Evolutionary conservation across 2,888 invertebrate genomes (phyloP).

Genomic region (Malthinus flaveolus): DNA sequence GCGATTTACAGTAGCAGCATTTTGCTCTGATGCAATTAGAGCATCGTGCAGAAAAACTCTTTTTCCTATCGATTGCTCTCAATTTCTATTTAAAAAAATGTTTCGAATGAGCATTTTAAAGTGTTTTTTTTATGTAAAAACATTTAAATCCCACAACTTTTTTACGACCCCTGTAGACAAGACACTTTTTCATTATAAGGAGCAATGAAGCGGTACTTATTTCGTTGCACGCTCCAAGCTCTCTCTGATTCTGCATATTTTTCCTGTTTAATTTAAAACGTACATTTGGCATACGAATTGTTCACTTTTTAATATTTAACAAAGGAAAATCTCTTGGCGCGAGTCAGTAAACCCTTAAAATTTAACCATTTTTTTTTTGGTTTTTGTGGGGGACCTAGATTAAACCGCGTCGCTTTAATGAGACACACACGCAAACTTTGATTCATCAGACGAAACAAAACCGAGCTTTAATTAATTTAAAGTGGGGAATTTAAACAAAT

Average conservation of each 20-base stretch:
- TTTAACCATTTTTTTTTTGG: neutral
- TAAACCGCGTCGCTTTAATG: neutral
- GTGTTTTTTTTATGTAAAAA: too few relatives aligned
- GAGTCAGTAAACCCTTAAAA: neutral
- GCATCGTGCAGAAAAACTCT: neutral
- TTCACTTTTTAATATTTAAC: too few relatives aligned
- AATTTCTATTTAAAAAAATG: neutral
- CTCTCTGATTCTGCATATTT: conserved; percentile 1
- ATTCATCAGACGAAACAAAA: neutral
- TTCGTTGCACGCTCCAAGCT: neutral
- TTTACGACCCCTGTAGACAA: too few relatives aligned
- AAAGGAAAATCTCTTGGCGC: too few relatives aligned
- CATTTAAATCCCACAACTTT: too few relatives aligned
- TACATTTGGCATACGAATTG: neutral
- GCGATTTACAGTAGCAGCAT: too few relatives aligned
- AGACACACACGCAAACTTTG: neutral
- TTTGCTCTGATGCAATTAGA: too few relatives aligned
- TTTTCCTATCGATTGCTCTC: neutral
- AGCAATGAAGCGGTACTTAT: conserved; percentile 4
- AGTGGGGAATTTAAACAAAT: too few relatives aligned
- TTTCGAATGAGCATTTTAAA: neutral
- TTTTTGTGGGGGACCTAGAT: neutral
- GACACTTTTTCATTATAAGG: conserved; percentile 1
- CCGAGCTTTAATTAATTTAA: too few relatives aligned
- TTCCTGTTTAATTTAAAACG: neutral